Base-by-base conservation (phyloP, 2,888 invertebrate species). In the Tenodera sinensis region DNA sequence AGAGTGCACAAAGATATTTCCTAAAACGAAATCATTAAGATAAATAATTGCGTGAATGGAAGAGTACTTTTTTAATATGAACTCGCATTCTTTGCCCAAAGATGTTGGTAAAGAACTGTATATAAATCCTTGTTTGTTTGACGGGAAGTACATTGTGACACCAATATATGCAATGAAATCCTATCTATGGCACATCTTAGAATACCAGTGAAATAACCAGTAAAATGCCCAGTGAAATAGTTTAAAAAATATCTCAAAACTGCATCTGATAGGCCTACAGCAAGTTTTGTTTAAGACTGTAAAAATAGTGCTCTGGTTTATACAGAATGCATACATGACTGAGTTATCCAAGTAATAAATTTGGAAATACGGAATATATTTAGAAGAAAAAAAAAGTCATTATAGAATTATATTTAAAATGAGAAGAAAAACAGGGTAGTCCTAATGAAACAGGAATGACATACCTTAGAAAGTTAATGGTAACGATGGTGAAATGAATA, bases 211-310 rank as follows among this genome's bases (percentile, higher is more conserved):
- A 71, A 71, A 20, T 71, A 71, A 71, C 20, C 54, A 71, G 54
- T 54, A 71, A 71, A 71, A 71, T 6, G 54, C 54, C 54, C 54
- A 71, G 54, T 71, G 54, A 71, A 71, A 71, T 71, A 71, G 54
- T 71, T 71, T 71, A 20, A 71, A 71, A 71, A 71, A 71, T 25
- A 42, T 42, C 54, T 83, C 30, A 15, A 83, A 83, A 83, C 27
- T 84, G n/a, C 25, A 54, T 25, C 15, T 34, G 25, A 88, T 71
- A 88, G 88, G 88, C 88, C 88, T 88, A 88, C 84, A 71, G 83
- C 47, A 83, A 28, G 71, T 84, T 88, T 84, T 83, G 27, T 84
- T 42, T 88, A 88, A 88, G 83, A 88, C 84, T 84, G 71, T 83
- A 71, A 84, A 42, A 27, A 30, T 84, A 54, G 83, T 83, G 88